These are phyloP conservation scores for Anoura caudifer DNA, from an alignment of 2,113 vertebrate species.

Conservation along the genomic window DNA sequence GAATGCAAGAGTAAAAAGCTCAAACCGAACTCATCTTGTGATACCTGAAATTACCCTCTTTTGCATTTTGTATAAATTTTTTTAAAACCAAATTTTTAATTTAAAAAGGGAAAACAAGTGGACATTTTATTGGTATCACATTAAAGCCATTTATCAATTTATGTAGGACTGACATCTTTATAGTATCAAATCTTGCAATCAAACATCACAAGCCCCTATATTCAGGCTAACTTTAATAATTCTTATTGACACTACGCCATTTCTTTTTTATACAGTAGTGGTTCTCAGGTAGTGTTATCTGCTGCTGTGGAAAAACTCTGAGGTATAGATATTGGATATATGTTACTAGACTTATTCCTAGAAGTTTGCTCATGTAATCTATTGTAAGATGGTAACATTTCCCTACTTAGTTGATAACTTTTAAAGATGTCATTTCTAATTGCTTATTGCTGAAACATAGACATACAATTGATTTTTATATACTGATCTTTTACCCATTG, in stretches of 20 bases:
- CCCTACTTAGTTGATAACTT: background rate
- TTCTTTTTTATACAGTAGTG: background rate
- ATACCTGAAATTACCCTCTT: background rate
- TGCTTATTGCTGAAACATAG: background rate
- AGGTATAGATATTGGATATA: background rate
- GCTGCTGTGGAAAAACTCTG: background rate
- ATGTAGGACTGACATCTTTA: background rate
- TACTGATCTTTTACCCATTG: background rate
- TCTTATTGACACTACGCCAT: background rate
- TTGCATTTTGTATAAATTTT: constrained; percentile 9
- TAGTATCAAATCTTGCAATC: background rate
- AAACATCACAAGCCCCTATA: background rate
- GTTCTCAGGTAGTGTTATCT: background rate
- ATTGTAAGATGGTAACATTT: background rate
- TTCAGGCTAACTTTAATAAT: background rate
- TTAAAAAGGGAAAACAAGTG: background rate
- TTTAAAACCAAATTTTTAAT: background rate
- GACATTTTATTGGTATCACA: background rate
- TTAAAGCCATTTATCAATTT: background rate
- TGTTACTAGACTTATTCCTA: background rate
- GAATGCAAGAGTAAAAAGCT: background rate
- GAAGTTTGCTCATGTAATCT: background rate
- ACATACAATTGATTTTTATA: background rate
- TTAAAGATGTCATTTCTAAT: background rate
- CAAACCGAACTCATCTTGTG: background rate